Evolutionary conservation across 2,797 vertebrate genomes (phyloP), one percentile per base, ranked within the genome.

Genomic region (Gymnothorax javanicus): DNA sequence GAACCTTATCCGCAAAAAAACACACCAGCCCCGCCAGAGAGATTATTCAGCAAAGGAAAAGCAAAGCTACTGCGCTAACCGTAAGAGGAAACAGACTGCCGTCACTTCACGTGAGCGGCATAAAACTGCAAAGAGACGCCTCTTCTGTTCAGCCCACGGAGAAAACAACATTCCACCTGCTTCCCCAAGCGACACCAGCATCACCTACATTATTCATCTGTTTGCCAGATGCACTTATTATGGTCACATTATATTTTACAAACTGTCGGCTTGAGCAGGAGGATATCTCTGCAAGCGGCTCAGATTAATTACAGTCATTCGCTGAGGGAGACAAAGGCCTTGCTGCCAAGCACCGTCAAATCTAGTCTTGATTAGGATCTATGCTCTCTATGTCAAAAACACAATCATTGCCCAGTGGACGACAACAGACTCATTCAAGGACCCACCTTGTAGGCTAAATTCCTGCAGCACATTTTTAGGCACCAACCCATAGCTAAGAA

Each of bases 211-310:
- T 79, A 79, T 79, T 79, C 12, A 79, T 79, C 23, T 7, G 75
- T 50, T 52, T 23, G 50, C 75, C 75, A 54, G 75, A 79, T 79
- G 75, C 75, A 43, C 75, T 69, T 69, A 69, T 69, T 69, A 69
- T 25, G n/a, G 64, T 69, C n/a, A 25, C n/a, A 25, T 69, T 69
- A 13, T 33, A 75, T 75, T 75, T 75, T 75, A 12, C 71, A 75
- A 33, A 52, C 77, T 56, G 52, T 23, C 50, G 6, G 11, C 52
- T 81, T 9, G 52, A 56, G n/a, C 77, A 81, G 77, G 17, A 54
- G 77, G 52, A 81, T 81, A 25, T n/a, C 56, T 11, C 20, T 52
- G 77, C 50, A 11, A 81, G 77, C 77, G 56, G 20, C 56, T 77
- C 73, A 23, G 52, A 33, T 15, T 54, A 81, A 77, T 77, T 77